Evolutionary conservation across 2,113 vertebrate genomes (phyloP).

Genomic region (Sinocyclocheilus rhinocerous): DNA sequence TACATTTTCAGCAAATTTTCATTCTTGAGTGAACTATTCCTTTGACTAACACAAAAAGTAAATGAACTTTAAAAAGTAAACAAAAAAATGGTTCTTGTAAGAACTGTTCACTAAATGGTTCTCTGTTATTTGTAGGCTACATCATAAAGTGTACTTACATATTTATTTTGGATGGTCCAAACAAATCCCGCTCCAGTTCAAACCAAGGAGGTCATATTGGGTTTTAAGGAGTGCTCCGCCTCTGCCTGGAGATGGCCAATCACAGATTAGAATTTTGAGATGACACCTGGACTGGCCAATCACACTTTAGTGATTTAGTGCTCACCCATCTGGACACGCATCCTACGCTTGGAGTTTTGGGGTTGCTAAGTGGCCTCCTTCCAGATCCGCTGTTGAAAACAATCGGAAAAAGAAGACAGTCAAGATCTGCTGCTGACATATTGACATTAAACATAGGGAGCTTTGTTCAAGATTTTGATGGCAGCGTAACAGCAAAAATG

Average conservation of each 20-base stretch:
- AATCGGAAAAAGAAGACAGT: conserved; percentile 44
- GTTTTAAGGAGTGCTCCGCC: too few species aligned
- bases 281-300: neutral
- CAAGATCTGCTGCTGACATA: conserved; percentile 27
- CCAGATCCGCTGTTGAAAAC: conserved; percentile 49
- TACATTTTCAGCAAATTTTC: too few species aligned
- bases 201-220: neutral
- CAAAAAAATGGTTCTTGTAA: too few species aligned
- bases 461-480: conserved; percentile 48
- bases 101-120: too few species aligned
- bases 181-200: neutral
- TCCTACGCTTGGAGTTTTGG: conserved; percentile 43
- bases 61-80: too few species aligned
- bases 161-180: neutral
- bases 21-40: too few species aligned
- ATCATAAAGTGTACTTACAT: neutral
- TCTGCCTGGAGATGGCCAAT: conserved; percentile 2
- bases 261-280: neutral
- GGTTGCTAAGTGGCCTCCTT: conserved; percentile 51
- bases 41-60: too few species aligned
- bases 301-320: neutral
- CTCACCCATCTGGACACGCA: neutral
- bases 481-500: conserved; percentile 27
- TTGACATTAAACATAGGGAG: conserved; percentile 33
- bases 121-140: too few species aligned